Evolutionary conservation across 2,113 vertebrate genomes (phyloP).

Genomic region (Etia nguti): DNA sequence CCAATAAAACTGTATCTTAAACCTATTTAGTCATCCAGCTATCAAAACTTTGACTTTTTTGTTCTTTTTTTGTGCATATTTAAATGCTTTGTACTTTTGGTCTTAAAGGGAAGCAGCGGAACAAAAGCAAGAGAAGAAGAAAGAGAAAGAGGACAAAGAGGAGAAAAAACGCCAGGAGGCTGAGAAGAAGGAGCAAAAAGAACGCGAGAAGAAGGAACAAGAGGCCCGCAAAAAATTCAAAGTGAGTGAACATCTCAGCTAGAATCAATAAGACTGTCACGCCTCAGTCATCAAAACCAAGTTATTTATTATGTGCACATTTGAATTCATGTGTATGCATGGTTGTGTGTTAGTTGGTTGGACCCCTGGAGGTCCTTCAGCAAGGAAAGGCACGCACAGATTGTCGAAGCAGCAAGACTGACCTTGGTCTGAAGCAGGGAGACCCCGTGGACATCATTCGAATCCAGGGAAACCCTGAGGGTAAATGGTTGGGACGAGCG

Average conservation of each 20-base stretch:
- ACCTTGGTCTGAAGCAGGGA: conserved; percentile 83
- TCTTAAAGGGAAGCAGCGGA: conserved; percentile 49
- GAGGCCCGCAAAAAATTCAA: conserved; percentile 90
- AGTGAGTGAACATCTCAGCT: conserved; percentile 69
- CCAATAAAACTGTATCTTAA: neutral
- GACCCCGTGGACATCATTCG: conserved; percentile 87
- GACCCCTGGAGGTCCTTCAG: conserved; percentile 81
- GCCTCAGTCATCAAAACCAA: neutral
- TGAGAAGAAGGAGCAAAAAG: conserved; percentile 86
- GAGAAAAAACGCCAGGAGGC: conserved; percentile 78
- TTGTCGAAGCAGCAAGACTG: conserved; percentile 80
- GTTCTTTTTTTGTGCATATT: neutral
- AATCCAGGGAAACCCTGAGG: conserved; percentile 88
- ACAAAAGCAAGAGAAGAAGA: conserved; percentile 75
- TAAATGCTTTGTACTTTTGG: neutral
- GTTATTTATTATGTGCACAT: neutral
- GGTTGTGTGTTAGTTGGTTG: conserved; percentile 69
- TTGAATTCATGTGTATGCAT: neutral
- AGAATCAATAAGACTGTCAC: neutral
- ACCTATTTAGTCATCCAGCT: neutral
- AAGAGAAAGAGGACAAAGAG: conserved; percentile 80
- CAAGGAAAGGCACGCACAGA: conserved; percentile 78
- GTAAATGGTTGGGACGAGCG: conserved; percentile 85
- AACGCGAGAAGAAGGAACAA: conserved; percentile 89
- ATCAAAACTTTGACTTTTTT: neutral